phyloP scores from a whole-genome alignment of 2,113 vertebrate genomes.

The Motacilla alba region DNA sequence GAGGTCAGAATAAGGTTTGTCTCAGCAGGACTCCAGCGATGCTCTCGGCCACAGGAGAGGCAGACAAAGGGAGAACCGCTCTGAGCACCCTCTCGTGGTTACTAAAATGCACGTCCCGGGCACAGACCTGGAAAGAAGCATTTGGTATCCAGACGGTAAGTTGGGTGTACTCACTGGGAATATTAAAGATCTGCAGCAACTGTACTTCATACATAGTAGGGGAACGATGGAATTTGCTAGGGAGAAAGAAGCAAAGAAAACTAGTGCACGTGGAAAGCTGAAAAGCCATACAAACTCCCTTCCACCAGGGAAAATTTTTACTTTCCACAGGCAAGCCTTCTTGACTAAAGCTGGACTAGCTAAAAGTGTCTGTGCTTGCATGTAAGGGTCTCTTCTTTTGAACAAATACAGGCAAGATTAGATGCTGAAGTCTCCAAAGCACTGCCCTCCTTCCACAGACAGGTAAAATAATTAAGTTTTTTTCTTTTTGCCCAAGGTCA shows the following conservation, averaged over 20 bases:
- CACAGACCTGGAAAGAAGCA: conserved; percentile 11
- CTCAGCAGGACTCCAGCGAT: not conserved
- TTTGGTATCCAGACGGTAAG: conserved; percentile 6
- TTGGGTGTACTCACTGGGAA: not conserved
- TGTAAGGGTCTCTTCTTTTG: not conserved
- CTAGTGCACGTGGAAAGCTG: not conserved
- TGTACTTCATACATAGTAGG: not conserved
- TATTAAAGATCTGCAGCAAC: not conserved
- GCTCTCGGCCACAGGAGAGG: not conserved
- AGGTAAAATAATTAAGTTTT: not conserved
- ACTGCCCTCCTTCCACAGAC: not conserved
- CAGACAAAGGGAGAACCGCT: conserved; percentile 24
- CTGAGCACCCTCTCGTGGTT: conserved; percentile 55
- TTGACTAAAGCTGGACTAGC: not conserved
- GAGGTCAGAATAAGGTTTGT: conserved; percentile 23
- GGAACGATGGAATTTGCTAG: not conserved
- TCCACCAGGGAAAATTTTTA: not conserved
- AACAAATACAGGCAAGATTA: not conserved
- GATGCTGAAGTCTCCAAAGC: not conserved
- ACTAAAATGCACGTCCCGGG: not conserved
- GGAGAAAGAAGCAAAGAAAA: not conserved
- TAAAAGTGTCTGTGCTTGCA: accelerated
- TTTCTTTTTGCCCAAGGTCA: conserved; percentile 16
- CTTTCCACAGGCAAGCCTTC: not conserved
- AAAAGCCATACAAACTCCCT: not conserved